Percentiles rank a stretch among this genome's conserved stretches.
These are phyloP conservation scores for Papilio polytes DNA, from an alignment of 1,140 invertebrate species.

Conservation along the genomic window DNA sequence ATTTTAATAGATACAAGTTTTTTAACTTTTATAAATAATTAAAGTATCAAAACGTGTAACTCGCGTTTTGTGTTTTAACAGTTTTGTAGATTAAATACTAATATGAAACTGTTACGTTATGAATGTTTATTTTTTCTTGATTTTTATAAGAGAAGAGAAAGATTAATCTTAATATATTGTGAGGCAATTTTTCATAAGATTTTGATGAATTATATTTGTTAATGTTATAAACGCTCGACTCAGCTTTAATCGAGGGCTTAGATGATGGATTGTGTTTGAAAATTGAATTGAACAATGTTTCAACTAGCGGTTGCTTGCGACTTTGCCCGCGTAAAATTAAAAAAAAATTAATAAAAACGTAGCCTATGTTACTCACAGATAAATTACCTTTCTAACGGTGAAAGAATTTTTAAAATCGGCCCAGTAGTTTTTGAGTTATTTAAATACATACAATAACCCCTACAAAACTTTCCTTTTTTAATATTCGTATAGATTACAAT, in stretches of 20 bases:
- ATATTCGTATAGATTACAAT: too few species aligned
- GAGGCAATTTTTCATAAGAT: slow-evolving; percentile 24
- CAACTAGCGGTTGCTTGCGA: too few species aligned
- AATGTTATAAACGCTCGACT: background rate
- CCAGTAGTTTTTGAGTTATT: too few species aligned
- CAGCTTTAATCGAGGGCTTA: background rate
- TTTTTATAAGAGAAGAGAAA: background rate
- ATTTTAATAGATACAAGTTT: background rate
- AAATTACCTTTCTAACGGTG: too few species aligned
- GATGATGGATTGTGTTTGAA: slow-evolving; percentile 16
- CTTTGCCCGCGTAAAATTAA: too few species aligned
- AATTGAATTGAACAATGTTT: background rate
- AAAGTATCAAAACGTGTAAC: too few species aligned
- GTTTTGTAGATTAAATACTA: background rate
- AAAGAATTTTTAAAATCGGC: too few species aligned
- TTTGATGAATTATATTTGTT: slow-evolving; percentile 36
- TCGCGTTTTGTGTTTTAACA: too few species aligned
- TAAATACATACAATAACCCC: too few species aligned
- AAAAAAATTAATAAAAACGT: too few species aligned
- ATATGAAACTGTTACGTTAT: background rate
- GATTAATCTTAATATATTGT: background rate
- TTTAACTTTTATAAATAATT: slow-evolving; percentile 2
- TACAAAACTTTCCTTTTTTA: too few species aligned
- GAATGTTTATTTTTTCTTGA: background rate
- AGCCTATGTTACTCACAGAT: too few species aligned